Evolutionary conservation across 1,140 invertebrate species (phyloP).

Genomic region (Tetramorium parvispinum): DNA sequence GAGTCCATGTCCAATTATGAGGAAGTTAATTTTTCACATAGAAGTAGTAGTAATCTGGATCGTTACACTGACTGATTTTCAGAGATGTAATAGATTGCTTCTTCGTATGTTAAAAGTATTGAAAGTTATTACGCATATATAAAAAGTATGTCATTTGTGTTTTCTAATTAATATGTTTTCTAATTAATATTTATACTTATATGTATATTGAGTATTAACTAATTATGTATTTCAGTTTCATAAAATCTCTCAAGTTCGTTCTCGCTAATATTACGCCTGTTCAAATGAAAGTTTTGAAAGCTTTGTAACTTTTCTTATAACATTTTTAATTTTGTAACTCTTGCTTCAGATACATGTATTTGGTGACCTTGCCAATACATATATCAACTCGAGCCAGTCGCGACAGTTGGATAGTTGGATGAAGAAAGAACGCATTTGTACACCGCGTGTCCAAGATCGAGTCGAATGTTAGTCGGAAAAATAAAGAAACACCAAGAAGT

Average conservation of each 20-base stretch:
- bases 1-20: constrained; percentile 45
- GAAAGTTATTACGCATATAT: neutral
- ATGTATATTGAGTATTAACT: neutral
- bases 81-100: neutral
- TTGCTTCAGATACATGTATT: neutral
- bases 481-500: constrained; percentile 49
- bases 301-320: neutral
- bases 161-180: neutral
- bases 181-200: neutral
- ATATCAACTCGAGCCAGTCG: constrained; percentile 4
- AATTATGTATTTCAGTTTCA: neutral
- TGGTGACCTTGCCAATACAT: constrained; percentile 1
- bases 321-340: constrained; percentile 16
- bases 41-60: neutral
- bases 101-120: neutral
- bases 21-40: constrained; percentile 41
- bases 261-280: neutral
- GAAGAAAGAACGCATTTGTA: constrained; percentile 25
- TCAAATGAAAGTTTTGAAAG: neutral
- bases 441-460: constrained; percentile 54
- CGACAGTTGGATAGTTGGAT: neutral
- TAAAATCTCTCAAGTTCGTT: neutral
- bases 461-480: constrained; percentile 48
- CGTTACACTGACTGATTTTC: constrained; percentile 2
- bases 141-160: neutral